Base-by-base conservation (phyloP, 2,797 vertebrate genomes). In the Miichthys miiuy region DNA sequence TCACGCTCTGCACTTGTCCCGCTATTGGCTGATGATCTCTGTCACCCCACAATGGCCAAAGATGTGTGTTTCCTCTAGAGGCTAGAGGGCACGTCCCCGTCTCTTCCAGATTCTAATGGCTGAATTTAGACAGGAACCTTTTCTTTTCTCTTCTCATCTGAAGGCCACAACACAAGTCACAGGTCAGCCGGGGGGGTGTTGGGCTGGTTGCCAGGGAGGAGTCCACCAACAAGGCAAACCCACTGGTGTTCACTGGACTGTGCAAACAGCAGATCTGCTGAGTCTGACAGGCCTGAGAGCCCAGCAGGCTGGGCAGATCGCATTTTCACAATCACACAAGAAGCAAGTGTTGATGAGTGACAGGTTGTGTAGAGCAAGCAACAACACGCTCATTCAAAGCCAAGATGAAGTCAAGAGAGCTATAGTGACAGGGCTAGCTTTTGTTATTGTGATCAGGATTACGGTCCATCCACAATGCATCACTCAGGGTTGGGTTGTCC, bases 131-230 rank as follows among this genome's bases (percentile, higher is more conserved):
- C 80, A 80, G 81, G 84, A 91, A 79, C 83, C 57, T 34, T 85
- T 91, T 88, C 87, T 86, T 81, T 71, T 84, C 42, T 69, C 77
- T 78, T 81, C 71, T 65, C 71, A 80, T 76, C 52, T 74, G 73
- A 76, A 86, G 89, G 90, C 75, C 78, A 68, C 42, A 25, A 56
- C 79, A 57, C 20, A 21, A 89, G 85, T 90, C 87, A 91, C 75
- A 86, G 92, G 89, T 92, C 79, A 75, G 48, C 7, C 34, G 8
- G 34, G 34, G 62, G 79, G 82, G 83, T 91, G 82, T 72, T 65
- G 69, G 74, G 54, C 41, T 44, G 80, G 94, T 95, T 94, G 85
- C 93, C 89, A 90, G 57, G 92, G 91, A 88, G 82, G 79, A 76
- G 75, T 90, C 72, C 55, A 58, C 58, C 75, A 30, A 75, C 72